Evolutionary conservation across 2,888 invertebrate species (phyloP).

Genomic region (Idaea straminata): DNA sequence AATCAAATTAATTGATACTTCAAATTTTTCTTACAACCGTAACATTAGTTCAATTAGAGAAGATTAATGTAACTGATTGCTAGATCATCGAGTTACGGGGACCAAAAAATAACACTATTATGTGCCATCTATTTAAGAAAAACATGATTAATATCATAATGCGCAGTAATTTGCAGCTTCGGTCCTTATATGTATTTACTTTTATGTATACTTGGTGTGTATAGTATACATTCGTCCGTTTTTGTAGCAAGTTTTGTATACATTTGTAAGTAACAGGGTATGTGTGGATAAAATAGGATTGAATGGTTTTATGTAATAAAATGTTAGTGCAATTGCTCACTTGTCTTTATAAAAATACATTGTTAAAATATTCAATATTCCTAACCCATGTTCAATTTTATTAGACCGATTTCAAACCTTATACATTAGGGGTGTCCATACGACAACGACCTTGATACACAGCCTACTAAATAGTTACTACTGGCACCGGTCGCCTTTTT

Average conservation of each 20-base stretch:
- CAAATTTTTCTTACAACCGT: not conserved
- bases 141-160: conserved; percentile 24
- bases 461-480: no score
- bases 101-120: conserved; percentile 56
- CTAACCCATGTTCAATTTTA: not conserved
- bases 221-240: not conserved
- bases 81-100: conserved; percentile 52
- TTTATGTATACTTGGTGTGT: not conserved
- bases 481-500: no score
- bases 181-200: not conserved
- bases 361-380: not conserved
- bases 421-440: no score
- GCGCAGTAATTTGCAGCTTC: conserved; percentile 3
- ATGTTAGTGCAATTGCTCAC: not conserved
- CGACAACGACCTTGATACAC: no score
- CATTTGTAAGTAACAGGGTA: not conserved
- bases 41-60: not conserved
- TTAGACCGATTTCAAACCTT: not conserved
- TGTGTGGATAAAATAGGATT: not conserved
- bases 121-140: conserved; percentile 60
- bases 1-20: conserved; percentile 10
- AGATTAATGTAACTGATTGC: not conserved
- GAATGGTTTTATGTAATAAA: not conserved
- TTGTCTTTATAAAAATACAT: not conserved
- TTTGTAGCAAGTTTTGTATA: not conserved